Conservation (phyloP, 2,888 invertebrate species). For the Eilema griseolum region DNA sequence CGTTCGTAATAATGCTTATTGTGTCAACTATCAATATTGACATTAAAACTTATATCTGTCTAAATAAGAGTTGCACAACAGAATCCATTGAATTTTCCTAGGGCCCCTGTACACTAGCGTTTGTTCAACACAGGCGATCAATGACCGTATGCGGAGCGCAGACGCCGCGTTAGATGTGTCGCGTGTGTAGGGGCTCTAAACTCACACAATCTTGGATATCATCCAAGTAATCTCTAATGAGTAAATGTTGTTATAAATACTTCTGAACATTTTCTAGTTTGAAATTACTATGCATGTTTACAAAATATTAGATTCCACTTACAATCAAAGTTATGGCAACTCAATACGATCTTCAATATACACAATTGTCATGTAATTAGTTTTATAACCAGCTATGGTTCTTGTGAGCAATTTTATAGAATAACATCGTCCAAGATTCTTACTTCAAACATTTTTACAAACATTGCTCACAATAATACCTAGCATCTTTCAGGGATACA, state of each 20-base stretch:
- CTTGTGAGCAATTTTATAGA: slow-evolving; percentile 41
- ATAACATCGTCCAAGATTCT: slow-evolving; percentile 10
- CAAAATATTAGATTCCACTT: slow-evolving; percentile 43
- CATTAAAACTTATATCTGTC: neutral
- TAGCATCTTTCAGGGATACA: slow-evolving; percentile 47
- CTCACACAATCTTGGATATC: slow-evolving; percentile 9
- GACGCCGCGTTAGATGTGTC: no score
- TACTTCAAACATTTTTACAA: slow-evolving; percentile 16
- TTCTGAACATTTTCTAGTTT: slow-evolving; percentile 2
- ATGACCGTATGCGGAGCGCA: no score
- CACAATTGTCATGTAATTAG: slow-evolving; percentile 44
- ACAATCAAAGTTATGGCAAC: slow-evolving; percentile 47
- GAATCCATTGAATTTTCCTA: neutral
- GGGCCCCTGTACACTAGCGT: neutral
- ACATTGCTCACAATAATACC: slow-evolving; percentile 38
- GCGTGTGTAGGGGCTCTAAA: no score
- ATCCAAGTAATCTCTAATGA: slow-evolving; percentile 21
- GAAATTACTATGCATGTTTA: slow-evolving; percentile 14
- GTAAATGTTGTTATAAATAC: slow-evolving; percentile 23
- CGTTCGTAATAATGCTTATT: neutral
- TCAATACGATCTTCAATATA: slow-evolving; percentile 34
- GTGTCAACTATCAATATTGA: slow-evolving; percentile 1
- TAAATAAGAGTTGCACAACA: neutral
- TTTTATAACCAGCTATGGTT: slow-evolving; percentile 34
- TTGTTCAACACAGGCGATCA: no score